Conservation (phyloP, 2,113 vertebrate species). For the Herpetotheres cachinnans region DNA sequence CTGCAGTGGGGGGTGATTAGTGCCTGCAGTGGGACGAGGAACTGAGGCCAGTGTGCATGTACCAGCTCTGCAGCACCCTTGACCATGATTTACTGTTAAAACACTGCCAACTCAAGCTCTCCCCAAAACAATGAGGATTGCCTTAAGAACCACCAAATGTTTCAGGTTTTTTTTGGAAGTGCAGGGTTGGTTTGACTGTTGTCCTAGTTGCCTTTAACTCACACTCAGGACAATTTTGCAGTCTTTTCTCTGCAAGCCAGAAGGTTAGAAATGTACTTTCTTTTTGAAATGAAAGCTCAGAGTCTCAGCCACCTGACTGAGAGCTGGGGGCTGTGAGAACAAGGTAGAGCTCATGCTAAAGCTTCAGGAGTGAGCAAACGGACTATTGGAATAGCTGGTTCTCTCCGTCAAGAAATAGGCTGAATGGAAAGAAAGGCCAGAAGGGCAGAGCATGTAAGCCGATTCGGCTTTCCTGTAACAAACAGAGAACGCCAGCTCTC, state of each 20-base stretch:
- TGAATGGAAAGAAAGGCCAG: constrained; percentile 36
- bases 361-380: background rate
- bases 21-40: background rate
- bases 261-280: background rate
- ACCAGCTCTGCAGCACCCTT: background rate
- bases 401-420: background rate
- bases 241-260: background rate
- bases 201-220: background rate
- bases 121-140: background rate
- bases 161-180: background rate
- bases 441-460: background rate
- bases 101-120: background rate
- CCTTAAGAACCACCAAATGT: background rate
- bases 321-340: background rate
- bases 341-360: background rate
- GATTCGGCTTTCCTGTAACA: background rate
- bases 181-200: background rate
- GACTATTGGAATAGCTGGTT: background rate
- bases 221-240: background rate
- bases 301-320: background rate
- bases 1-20: background rate
- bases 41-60: rapidly evolving
- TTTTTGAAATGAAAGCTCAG: background rate
- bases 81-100: background rate
- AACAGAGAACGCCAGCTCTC: background rate